Base-by-base conservation (phyloP, 2,888 invertebrate genomes). In the Teleiodes luculella region DNA sequence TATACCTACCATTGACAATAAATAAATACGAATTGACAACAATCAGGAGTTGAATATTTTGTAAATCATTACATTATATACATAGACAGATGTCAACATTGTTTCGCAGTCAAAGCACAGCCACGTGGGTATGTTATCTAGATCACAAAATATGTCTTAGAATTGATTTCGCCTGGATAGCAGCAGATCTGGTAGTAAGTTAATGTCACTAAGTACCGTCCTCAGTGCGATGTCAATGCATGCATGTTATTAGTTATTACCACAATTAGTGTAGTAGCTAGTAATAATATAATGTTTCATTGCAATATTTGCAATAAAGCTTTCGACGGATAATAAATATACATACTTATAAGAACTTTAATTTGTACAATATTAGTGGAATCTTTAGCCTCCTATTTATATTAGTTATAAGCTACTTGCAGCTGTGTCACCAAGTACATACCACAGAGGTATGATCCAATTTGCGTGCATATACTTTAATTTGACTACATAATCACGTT, bases 31-130 rank as follows among this genome's bases (percentile, higher is more conserved):
- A 53, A 55, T 58, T 52, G 48, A 33, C 52, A 30, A 46, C 43
- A 46, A 52, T 48, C 56, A 47, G 63, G 63, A 65, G 63, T 65
- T 65, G 65, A 63, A 53, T 16, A 50, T 51, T 52, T 35, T 51
- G 16, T 35, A 24, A 24, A 24, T 24, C 24, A 6, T 24, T 24
- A 24, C 24, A 24, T 4, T 24, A 4, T 24, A 24, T 24, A 24
- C 24, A 43, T 16, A 8, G 2, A 39, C 18, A 39, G 2, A 18
- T 8, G 8, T 33, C 33, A 3, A 13, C 36, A n/a, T 36, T 13
- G 13, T 1, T 13, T 36, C 4, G 24, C 6, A 24, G 3, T 24
- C 6, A 24, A n/a, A n/a, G n/a, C n/a, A n/a, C n/a, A n/a, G 24
- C 3, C 6, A 24, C 24, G 24, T 24, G 24, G n/a, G n/a, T n/a